Base-by-base conservation (phyloP, 1,140 invertebrate species). In the Monochamus saltuarius region DNA sequence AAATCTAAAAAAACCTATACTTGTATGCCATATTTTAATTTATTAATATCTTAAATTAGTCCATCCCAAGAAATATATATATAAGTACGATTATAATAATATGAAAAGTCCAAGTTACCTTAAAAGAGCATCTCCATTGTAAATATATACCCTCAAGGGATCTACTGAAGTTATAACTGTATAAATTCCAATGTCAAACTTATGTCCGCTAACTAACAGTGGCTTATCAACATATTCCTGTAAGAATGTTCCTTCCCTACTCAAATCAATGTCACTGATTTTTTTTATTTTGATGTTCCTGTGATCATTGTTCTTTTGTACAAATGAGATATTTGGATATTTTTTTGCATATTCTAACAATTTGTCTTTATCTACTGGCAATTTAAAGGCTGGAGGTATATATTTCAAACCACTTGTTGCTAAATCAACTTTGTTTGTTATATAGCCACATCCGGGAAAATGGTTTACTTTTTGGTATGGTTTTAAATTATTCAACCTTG, bases 111-210 rank as follows among this genome's bases (percentile, higher is more conserved):
- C 22, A 29, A 43, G 16, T 71, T 77, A 89, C 88, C 90, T 87
- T 67, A 97, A 90, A 4, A 97, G 76, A 1, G 90, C 86, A 71
- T 98, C 96, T 6, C 89, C 92, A 74, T 90, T 89, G 72, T 95
- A 94, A 56, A 89, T 87, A 70, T 98, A 98, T 0, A 91, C 84
- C 68, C 94, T 81, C 1, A 98, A 75, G 9, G 96, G 96, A 79
- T 96, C 84, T 1, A 98, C 83, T 0, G 93, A 96, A 0, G 95
- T 97, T 1, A 98, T 80, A 1, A 92, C 89, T 0, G 92, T 92
- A 78, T 99, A 99, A 14, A 98, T 85, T 13, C 96, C 96, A 74
- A 99, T 94, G 75, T 99, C 96, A 80, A 99, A 99, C 79, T 97
- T 98, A 74, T 92, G 84, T 0, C 90, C 90, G 73, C 92, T 90